Evolutionary conservation across 1,140 invertebrate genomes (phyloP), one percentile per base, ranked within the genome.

Genomic region (Heliconius nattereri): DNA sequence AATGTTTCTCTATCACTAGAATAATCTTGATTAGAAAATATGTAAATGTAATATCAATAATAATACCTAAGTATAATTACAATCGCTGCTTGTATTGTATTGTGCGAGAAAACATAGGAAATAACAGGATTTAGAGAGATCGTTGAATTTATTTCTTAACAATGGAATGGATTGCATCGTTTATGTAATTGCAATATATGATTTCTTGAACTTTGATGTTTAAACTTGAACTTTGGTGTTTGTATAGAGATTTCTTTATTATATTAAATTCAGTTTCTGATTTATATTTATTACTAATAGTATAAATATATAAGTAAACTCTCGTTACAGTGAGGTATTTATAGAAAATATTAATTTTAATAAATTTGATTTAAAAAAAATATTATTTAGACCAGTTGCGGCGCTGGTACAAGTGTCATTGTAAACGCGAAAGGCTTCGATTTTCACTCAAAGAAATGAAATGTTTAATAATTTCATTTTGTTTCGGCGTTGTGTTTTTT

Each of bases 71-170:
- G 8, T 57, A 57, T 57, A 57, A 89, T 90, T 89, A 82, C 90
- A 88, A 90, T 88, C 83, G 86, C 84, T 84, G 49, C 76, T 83
- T 73, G 71, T 75, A 19, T 74, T 74, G n/a, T 76, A 81, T 71
- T 49, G 74, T 72, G 75, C 90, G 89, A 82, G 89, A 91, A 83
- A 86, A 82, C 87, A 90, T 89, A 81, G 85, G 80, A 87, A 85
- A 81, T 85, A 88, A 86, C 86, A 85, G 86, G 75, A 89, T 84
- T 66, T 81, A 29, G 57, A 73, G 71, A 66, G 75, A 78, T 84
- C 81, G 35, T 52, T 70, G 71, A 54, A 54, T 78, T 74, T 74
- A 81, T 79, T 79, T 78, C 60, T 29, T 70, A 82, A 84, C 77
- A 80, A 82, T 83, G 66, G 79, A 52, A 60, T 6, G 76, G 49